Evolutionary conservation across 1,140 invertebrate genomes (phyloP), one percentile per base, ranked within the genome.

Genomic region (Wasmannia auropunctata): DNA sequence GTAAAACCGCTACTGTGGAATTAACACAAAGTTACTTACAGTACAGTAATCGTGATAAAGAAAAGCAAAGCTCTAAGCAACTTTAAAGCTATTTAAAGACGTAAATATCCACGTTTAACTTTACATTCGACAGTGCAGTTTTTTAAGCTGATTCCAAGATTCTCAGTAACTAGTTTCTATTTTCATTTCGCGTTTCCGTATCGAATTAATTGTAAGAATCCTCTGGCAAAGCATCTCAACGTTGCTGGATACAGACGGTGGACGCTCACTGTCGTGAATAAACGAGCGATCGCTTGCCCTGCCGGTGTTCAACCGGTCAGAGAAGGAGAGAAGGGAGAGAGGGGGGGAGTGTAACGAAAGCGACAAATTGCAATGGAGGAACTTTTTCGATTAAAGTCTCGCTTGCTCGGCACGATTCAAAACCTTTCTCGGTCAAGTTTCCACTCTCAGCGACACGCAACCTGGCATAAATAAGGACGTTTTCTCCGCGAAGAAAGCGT

Each of bases 351-450:
- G n/a, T 90, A 93, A 92, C 91, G 90, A 92, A 92, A 88, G 89
- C 51, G 88, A 91, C 90, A 93, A 94, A 93, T 92, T 93, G 90
- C 90, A 65, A 83, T 62, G 88, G 67, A 88, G 62, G 88, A 94
- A 94, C 85, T 93, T 93, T 94, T 94, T 93, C 91, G 92, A 94
- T 93, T 93, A 94, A 94, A 93, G 88, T 92, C 87, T 67, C 63
- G 63, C 79, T 81, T 81, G 31, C 46, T 63, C 46, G 65, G 43
- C 37, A 51, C 81, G 72, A 77, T 85, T 77, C 81, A 51, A 85
- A 72, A 72, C n/a, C 79, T 72, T 54, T 74, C 37, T 58, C 67
- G 79, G 79, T 74, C 79, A 58, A 85, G 79, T 58, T 74, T 72
- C 74, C 56, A 63, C 56, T 40, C 34, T 46, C 28, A 51, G 43